Evolutionary conservation across 2,888 invertebrate species (phyloP), one percentile per base, ranked within the genome.

Genomic region (Cremastinae sp.): DNA sequence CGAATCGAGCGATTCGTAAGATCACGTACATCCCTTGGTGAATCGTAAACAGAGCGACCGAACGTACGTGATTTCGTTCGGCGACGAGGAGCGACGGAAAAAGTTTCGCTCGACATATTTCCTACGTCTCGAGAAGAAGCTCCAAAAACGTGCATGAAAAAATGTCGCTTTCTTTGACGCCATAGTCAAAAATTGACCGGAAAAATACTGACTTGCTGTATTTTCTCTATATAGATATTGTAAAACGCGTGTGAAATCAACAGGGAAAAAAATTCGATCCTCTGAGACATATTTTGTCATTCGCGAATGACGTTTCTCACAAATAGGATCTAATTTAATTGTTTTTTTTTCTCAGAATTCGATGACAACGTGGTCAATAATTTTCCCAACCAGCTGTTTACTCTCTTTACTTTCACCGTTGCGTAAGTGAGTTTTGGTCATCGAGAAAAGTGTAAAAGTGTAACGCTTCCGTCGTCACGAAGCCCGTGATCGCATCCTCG

Each of bases 401-500:
- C 16, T 9, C 53, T 28, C 45, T 34, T 47, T 84, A 83, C 86
- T 87, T 87, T 87, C 87, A 84, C 86, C 79, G 34, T 87, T 87
- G 83, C 83, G 84, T 82, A 86, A 87, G 82, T 38, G 28, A 9
- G 45, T 79, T 79, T 71, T 83, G 80, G 83, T 82, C 81, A 78
- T 82, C 75, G 45, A 45, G 66, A 75, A 76, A 70, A 70, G 78
- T 80, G 62, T 47, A 45, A 70, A 87, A 87, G 80, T 87, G 80
- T 86, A 86, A 84, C 84, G 79, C 81, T 87, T 87, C 86, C 86
- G 86, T 28, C 28, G 28, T 84, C 84, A 84, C 81, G 85, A 61
- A 65, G 47, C 5, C 28, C 53, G 73, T 62, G 45, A 45, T 41
- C 53, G 62, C 53, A 69, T 45, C 69, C 28, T 61, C 14, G 49